Conservation (phyloP, 2,888 invertebrate genomes). For the Himalopsyche kuldschensis region DNA sequence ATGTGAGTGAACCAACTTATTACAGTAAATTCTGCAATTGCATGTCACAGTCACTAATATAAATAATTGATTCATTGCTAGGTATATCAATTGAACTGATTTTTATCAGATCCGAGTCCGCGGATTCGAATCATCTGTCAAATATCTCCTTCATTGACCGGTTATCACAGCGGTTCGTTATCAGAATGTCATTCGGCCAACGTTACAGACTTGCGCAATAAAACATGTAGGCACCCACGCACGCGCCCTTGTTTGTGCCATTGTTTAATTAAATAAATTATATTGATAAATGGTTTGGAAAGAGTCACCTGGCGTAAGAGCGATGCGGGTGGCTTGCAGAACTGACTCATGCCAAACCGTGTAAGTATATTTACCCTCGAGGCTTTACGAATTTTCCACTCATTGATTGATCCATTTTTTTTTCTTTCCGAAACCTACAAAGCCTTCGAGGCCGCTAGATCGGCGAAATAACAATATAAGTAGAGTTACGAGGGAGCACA, state of each 20-base stretch:
- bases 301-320: neutral
- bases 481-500: no score
- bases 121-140: neutral
- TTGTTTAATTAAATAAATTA: constrained; percentile 29
- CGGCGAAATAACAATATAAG: no score
- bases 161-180: constrained; percentile 2
- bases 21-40: no score
- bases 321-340: neutral
- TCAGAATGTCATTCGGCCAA: neutral
- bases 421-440: no score
- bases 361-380: neutral
- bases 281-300: constrained; percentile 9
- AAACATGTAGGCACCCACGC: constrained; percentile 9
- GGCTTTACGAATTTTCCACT: neutral
- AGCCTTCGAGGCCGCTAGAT: no score
- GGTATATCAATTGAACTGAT: no score
- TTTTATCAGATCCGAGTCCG: neutral
- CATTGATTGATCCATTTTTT: neutral
- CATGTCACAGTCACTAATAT: no score
- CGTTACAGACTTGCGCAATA: neutral
- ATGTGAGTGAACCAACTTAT: no score
- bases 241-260: constrained; percentile 3
- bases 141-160: neutral
- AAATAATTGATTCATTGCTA: no score
- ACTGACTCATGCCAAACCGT: neutral